Base-by-base conservation (phyloP, 2,797 vertebrate species). In the Pipistrellus kuhlii region DNA sequence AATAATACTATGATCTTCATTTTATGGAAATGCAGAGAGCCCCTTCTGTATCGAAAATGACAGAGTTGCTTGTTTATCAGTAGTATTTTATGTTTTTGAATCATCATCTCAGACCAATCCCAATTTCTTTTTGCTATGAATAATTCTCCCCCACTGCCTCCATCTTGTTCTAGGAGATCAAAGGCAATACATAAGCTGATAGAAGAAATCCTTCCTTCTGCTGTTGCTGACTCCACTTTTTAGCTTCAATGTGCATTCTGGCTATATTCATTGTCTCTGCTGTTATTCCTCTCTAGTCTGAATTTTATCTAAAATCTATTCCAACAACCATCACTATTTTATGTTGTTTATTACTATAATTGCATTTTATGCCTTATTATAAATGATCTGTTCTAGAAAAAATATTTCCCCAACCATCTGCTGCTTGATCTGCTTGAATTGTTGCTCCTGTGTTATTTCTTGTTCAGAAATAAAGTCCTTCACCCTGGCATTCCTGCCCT, bases 271-370 rank as follows among this genome's bases (percentile, higher is more conserved):
- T 76, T 68, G 15, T 35, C 55, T 25, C 7, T 76, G 46, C 21
- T n/a, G 11, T 91, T 91, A 78, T 76, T 89, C n/a, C 38, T 90
- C 75, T 82, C 8, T 64, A 68, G 9, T 91, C 73, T 73, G 25
- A 14, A 46, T 85, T 88, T 90, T 85, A 38, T 81, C 35, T 87
- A 64, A 77, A 17, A 64, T 75, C 12, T 81, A 1, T 85, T 85
- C 12, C 32, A 71, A 18, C 20, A 72, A 4, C 55, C 53, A 78
- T 87, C 32, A 90, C 14, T 90, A 46, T 84, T 68, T 64, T 89
- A 38, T 41, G 38, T 82, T 53, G 10, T 73, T 75, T 86, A 46
- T 68, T 72, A 59, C 6, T 41, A n/a, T 44, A 66, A 83, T 21
- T 68, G 35, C 0, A 1, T 41, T 77, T 89, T 93, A 35, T 68